Evolutionary conservation across 2,888 invertebrate genomes (phyloP), one percentile per base, ranked within the genome.

Genomic region (Andrena bicolor): DNA sequence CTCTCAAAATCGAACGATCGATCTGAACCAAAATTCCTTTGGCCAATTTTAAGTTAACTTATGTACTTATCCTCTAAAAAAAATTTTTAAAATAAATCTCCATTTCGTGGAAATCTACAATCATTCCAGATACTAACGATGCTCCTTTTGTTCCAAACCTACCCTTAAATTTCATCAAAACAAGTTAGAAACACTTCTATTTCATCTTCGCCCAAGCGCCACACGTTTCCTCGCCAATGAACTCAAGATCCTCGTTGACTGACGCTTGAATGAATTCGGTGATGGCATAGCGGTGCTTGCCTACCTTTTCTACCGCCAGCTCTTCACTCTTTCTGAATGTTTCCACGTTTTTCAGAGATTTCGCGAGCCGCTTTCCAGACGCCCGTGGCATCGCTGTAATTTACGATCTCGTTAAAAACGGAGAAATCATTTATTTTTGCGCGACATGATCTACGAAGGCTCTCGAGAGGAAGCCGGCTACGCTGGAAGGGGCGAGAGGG

Each of bases 351-450:
- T 78, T 71, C 56, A 26, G 61, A 58, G 75, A 79, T 83, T 78
- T 63, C 76, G 64, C 71, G 51, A 41, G 63, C 64, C 35, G 64
- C 60, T 61, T 79, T 75, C 56, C 82, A 56, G 56, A 51, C 56
- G 69, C 35, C 51, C 41, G 66, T 23, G 51, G 75, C 77, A 56
- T 76, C 68, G 65, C 13, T 68, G 77, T 86, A 86, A 86, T 86
- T 84, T 86, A 86, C 82, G 86, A 86, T 86, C 86, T 86, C 84
- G 84, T 86, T 86, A 86, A 86, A 86, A 86, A 80, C 82, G 68
- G 73, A 56, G 75, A 80, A 86, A 86, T 86, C 86, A 73, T 86
- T 86, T 84, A 84, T 86, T 86, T 82, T 72, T 76, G 60, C 66
- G 64, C 84, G 86, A 76, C 79, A 75, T 63, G 82, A 86, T 86